A percentile compares a stretch with the other conserved stretches of the same genome.
Evolutionary conservation across 35 echinoderm and acorn worm genomes (phyloP).

Genomic region (Chiridota heheva): DNA sequence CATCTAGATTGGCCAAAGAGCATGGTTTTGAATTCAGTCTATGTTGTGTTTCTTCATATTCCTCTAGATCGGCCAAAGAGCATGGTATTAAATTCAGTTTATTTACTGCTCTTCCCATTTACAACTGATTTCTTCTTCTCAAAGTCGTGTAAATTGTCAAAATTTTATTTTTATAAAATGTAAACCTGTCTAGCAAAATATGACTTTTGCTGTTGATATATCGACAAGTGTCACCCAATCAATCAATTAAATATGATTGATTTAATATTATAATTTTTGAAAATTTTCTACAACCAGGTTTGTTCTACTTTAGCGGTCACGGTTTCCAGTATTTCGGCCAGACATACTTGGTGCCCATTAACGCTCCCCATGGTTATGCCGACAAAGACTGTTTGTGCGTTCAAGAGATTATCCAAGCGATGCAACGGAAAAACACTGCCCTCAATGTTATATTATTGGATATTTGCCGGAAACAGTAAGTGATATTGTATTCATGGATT

Average conservation of each 20-base stretch:
- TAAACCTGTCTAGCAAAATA: not conserved
- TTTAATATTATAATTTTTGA: not conserved
- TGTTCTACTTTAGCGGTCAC: conserved; percentile 97
- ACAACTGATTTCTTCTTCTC: no score
- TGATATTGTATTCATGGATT: not conserved
- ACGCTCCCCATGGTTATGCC: conserved; percentile 52
- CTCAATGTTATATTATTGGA: conserved; percentile 86
- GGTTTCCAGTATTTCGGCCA: conserved; percentile 73
- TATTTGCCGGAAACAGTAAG: conserved; percentile 81
- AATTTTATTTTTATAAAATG: not conserved
- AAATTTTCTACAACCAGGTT: conserved; percentile 21
- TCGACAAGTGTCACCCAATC: not conserved
- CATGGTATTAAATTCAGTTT: no score
- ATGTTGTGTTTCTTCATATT: no score
- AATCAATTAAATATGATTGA: not conserved
- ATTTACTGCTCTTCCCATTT: no score
- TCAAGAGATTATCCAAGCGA: conserved; percentile 60
- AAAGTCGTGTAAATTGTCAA: no score
- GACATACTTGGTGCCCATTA: conserved; percentile 79
- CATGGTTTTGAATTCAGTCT: no score
- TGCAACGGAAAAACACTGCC: conserved; percentile 70
- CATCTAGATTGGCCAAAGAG: no score
- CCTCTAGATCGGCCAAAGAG: no score
- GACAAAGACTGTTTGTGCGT: conserved; percentile 76
- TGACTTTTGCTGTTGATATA: not conserved